phyloP scores from a whole-genome alignment of 2,888 invertebrate species.

The Tachina lurida region DNA sequence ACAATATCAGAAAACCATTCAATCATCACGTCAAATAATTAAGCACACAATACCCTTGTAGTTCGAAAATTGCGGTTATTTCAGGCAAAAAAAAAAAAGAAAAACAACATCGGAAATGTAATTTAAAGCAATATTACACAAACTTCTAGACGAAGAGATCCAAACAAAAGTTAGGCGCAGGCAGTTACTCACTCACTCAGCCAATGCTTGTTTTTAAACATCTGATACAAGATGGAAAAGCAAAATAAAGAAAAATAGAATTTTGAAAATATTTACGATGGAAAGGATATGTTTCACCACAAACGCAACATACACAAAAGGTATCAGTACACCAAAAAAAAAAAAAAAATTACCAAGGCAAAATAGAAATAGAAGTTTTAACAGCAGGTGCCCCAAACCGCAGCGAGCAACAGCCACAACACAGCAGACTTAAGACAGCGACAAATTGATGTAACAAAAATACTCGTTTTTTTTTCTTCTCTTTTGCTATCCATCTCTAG shows the following conservation, averaged over 20 bases:
- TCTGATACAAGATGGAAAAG: background rate
- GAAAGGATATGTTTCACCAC: constrained; percentile 50
- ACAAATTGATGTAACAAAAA: constrained; percentile 70
- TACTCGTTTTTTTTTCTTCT: constrained; percentile 30
- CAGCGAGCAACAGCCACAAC: constrained; percentile 55
- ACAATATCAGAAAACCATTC: constrained; percentile 28
- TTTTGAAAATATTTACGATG: constrained; percentile 29
- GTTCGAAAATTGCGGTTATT: constrained; percentile 36
- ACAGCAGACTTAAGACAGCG: constrained; percentile 57
- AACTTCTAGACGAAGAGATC: background rate
- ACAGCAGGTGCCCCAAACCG: constrained; percentile 66
- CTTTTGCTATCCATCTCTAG: background rate
- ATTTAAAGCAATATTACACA: background rate
- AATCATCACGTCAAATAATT: constrained; percentile 63
- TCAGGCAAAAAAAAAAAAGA: background rate
- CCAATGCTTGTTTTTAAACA: constrained; percentile 12
- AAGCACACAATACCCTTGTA: constrained; percentile 37
- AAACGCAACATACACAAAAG: constrained; percentile 53
- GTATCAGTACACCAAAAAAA: background rate
- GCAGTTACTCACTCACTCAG: background rate
- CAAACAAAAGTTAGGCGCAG: constrained; percentile 29
- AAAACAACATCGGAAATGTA: background rate
- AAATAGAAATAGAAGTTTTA: constrained; percentile 45
- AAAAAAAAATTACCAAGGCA: background rate
- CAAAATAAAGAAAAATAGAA: constrained; percentile 15